A percentile compares a stretch with the other conserved stretches of the same genome.
Conservation (phyloP, 1,140 invertebrate species). For the Platyura marginata region DNA sequence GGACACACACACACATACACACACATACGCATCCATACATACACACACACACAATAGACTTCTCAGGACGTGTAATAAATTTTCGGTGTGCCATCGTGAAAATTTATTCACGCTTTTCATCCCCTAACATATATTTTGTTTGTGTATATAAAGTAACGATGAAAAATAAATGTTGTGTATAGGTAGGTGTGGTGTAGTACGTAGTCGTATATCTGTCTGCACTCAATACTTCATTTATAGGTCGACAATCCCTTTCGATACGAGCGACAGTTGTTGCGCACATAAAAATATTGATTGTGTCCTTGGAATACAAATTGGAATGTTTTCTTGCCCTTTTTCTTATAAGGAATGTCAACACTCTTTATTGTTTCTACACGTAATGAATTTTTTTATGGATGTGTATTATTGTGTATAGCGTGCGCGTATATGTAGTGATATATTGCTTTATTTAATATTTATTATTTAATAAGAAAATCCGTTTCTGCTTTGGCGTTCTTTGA, state of each 20-base stretch:
- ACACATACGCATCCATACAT: not conserved
- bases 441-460: not conserved
- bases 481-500: too few species aligned
- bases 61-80: not conserved
- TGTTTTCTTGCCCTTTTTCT: not conserved
- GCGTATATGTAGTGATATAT: not conserved
- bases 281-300: slow-evolving; percentile 2
- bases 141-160: not conserved
- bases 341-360: not conserved
- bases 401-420: not conserved
- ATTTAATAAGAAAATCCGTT: not conserved
- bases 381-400: not conserved
- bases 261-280: slow-evolving; percentile 1
- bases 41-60: not conserved
- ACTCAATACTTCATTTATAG: not conserved
- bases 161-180: not conserved
- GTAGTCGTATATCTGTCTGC: not conserved
- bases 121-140: not conserved
- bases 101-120: not conserved
- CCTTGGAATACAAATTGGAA: slow-evolving; percentile 2
- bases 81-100: not conserved
- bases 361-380: not conserved
- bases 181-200: not conserved
- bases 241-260: not conserved
- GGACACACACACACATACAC: not conserved